phyloP scores from a whole-genome alignment of 2,113 vertebrate genomes.

The Hemibagrus wyckioides region DNA sequence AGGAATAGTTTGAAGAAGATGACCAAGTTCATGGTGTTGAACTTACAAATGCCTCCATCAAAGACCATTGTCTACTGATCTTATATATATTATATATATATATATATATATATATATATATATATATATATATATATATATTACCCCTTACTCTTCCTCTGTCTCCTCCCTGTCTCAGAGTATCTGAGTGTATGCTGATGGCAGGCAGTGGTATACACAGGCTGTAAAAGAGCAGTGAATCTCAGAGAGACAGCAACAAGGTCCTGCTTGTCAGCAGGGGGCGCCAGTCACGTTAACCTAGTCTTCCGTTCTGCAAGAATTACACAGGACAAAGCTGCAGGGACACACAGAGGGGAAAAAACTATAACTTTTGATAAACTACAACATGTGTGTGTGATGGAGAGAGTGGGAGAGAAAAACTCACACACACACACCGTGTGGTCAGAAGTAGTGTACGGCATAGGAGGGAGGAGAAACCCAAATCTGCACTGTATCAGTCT shows the following conservation, averaged over 20 bases:
- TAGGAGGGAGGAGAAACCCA: slow-evolving; percentile 18
- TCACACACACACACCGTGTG: neutral
- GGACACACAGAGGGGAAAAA: neutral
- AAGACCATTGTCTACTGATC: neutral
- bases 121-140: neutral
- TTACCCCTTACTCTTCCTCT: neutral
- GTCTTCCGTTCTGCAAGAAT: neutral
- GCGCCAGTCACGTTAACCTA: neutral
- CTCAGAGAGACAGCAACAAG: neutral
- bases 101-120: neutral
- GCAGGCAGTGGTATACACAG: neutral
- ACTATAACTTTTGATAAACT: neutral
- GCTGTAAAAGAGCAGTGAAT: neutral
- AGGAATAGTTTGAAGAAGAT: too few relatives aligned
- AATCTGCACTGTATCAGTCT: slow-evolving; percentile 20
- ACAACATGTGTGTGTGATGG: neutral
- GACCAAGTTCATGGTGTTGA: too few relatives aligned
- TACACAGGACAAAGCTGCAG: neutral
- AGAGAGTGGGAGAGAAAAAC: neutral
- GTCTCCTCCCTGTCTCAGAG: neutral
- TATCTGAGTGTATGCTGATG: neutral
- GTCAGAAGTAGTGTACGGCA: neutral
- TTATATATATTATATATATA: too few relatives aligned
- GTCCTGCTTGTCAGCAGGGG: slow-evolving; percentile 9
- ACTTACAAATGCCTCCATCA: too few relatives aligned